phyloP scores from a whole-genome alignment of 2,797 vertebrate species.

The Spatula clypeata region DNA sequence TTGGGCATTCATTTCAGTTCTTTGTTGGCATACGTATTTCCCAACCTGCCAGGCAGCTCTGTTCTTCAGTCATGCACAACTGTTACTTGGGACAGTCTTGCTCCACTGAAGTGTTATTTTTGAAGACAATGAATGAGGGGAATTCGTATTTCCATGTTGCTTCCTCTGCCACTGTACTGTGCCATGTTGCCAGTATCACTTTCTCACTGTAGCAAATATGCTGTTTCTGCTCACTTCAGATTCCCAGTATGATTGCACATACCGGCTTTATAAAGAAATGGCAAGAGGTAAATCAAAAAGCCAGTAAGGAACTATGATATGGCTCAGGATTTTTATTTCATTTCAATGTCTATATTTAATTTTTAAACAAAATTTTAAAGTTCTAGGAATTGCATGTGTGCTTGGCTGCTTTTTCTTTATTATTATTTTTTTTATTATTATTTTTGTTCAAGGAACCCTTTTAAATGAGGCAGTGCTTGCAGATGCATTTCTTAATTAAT shows the following conservation, averaged over 20 bases:
- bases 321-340: background rate
- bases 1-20: rapidly evolving
- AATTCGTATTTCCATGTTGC: background rate
- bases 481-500: slow-evolving; percentile 73
- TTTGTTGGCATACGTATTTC: rapidly evolving
- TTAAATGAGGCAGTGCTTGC: slow-evolving; percentile 9
- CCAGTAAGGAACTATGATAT: background rate
- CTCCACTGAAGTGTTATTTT: background rate
- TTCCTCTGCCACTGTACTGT: background rate
- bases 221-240: background rate
- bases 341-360: background rate
- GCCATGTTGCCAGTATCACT: background rate
- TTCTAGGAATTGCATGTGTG: background rate
- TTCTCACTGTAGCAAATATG: background rate
- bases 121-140: rapidly evolving
- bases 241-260: rapidly evolving
- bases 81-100: background rate
- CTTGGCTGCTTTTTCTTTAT: background rate
- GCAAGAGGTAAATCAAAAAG: background rate
- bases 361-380: background rate
- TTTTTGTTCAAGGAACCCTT: slow-evolving; percentile 21
- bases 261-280: background rate
- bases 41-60: background rate
- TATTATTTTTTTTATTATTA: background rate
- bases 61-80: background rate